These are phyloP conservation scores for Tachysurus fulvidraco DNA, from an alignment of 2,113 vertebrate species.

Conservation along the genomic window DNA sequence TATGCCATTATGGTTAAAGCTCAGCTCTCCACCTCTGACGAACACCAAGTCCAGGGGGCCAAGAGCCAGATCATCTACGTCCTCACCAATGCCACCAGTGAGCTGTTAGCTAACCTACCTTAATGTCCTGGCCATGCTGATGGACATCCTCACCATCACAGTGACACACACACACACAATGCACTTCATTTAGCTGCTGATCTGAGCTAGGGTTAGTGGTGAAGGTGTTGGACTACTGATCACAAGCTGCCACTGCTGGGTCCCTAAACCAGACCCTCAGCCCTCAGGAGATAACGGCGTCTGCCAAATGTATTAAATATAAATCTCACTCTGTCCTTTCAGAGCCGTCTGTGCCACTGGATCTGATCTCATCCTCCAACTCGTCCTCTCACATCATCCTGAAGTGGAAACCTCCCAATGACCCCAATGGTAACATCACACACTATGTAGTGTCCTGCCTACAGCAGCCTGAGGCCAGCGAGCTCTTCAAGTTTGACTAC, in stretches of 20 bases:
- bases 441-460: constrained; percentile 92
- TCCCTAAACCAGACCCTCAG: too few relatives aligned
- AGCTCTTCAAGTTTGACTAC: constrained; percentile 93
- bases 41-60: constrained; percentile 86
- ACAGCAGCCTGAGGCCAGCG: constrained; percentile 85
- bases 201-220: too few relatives aligned
- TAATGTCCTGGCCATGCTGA: neutral
- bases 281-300: too few relatives aligned
- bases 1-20: constrained; percentile 97
- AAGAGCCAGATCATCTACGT: constrained; percentile 96
- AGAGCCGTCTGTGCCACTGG: constrained; percentile 91
- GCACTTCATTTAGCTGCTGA: neutral
- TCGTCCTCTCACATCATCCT: constrained; percentile 94
- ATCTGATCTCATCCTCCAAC: constrained; percentile 92
- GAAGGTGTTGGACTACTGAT: too few relatives aligned
- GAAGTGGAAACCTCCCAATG: constrained; percentile 92
- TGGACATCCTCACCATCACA: neutral
- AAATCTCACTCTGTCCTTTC: constrained; percentile 26
- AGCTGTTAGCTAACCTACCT: constrained; percentile 54
- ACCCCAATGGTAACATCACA: constrained; percentile 94
- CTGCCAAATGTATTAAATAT: too few relatives aligned
- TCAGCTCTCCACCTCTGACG: constrained; percentile 89
- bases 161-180: neutral
- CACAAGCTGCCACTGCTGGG: too few relatives aligned
- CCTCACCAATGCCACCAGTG: constrained; percentile 89